Evolutionary conservation across 2,888 invertebrate species (phyloP).

Genomic region (Aspidiotus rigidus): DNA sequence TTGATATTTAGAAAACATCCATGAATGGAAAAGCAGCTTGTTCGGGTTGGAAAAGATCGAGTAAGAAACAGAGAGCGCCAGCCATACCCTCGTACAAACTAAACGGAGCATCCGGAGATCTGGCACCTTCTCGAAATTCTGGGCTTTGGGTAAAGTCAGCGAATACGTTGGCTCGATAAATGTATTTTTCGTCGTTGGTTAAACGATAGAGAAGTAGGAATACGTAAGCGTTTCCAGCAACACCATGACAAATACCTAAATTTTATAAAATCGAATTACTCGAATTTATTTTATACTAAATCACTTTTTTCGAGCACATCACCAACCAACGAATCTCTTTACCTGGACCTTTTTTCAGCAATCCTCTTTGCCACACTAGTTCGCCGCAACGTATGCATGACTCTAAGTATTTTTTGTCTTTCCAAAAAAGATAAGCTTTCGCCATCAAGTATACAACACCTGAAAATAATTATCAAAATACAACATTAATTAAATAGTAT

Average conservation of each 20-base stretch:
- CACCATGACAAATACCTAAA: conserved; percentile 71
- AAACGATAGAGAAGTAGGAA: conserved; percentile 66
- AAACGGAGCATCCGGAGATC: conserved; percentile 70
- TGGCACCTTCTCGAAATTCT: conserved; percentile 56
- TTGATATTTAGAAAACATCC: conserved; percentile 51
- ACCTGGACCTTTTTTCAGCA: conserved; percentile 74
- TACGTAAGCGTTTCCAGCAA: conserved; percentile 73
- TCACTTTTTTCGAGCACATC: not conserved
- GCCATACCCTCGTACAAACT: conserved; percentile 80
- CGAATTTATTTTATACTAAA: not conserved
- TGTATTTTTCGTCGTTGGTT: conserved; percentile 59
- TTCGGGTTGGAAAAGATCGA: conserved; percentile 63
- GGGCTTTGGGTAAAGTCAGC: conserved; percentile 61
- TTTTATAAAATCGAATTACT: conserved; percentile 8
- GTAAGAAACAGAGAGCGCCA: conserved; percentile 72
- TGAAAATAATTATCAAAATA: conserved; percentile 37
- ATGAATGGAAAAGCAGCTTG: conserved; percentile 74
- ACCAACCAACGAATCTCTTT: conserved; percentile 5
- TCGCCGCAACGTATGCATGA: conserved; percentile 62
- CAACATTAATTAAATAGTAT: not conserved
- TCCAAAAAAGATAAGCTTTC: conserved; percentile 64
- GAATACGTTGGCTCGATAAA: conserved; percentile 66
- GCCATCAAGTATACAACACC: conserved; percentile 70
- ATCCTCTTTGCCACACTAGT: conserved; percentile 70
- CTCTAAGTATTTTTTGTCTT: conserved; percentile 61